These are phyloP conservation scores for Holacanthella duospinosa DNA, from an alignment of 2,888 invertebrate genomes.

Conservation along the genomic window DNA sequence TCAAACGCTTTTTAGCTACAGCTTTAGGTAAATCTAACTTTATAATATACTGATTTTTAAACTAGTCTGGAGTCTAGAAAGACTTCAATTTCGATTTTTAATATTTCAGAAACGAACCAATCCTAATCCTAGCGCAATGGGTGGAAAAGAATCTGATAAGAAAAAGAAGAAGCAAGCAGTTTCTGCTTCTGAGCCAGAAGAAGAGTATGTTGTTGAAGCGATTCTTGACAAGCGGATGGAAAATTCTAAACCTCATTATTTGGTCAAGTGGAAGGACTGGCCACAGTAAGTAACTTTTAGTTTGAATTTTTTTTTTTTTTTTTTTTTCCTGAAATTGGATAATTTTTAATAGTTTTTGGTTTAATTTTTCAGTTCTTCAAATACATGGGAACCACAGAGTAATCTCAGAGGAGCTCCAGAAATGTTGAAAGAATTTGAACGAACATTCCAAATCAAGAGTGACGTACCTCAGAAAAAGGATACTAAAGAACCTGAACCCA, in stretches of 20 bases:
- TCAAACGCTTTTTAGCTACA: too few relatives aligned
- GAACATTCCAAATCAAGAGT: neutral
- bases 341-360: neutral
- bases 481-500: too few relatives aligned
- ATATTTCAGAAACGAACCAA: too few relatives aligned
- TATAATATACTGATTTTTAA: too few relatives aligned
- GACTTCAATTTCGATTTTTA: too few relatives aligned
- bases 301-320: neutral
- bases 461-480: neutral
- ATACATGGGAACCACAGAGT: neutral
- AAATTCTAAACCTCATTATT: neutral
- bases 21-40: too few relatives aligned
- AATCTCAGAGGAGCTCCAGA: neutral
- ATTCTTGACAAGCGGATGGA: neutral
- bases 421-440: neutral
- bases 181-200: neutral
- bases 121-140: too few relatives aligned
- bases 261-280: conserved; percentile 3
- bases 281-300: neutral
- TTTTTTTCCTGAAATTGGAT: neutral
- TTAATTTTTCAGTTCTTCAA: neutral
- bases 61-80: too few relatives aligned
- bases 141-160: neutral
- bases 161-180: neutral
- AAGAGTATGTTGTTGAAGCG: neutral